Base-by-base conservation (phyloP, 1,140 invertebrate genomes). In the Trichonephila clavipes region DNA sequence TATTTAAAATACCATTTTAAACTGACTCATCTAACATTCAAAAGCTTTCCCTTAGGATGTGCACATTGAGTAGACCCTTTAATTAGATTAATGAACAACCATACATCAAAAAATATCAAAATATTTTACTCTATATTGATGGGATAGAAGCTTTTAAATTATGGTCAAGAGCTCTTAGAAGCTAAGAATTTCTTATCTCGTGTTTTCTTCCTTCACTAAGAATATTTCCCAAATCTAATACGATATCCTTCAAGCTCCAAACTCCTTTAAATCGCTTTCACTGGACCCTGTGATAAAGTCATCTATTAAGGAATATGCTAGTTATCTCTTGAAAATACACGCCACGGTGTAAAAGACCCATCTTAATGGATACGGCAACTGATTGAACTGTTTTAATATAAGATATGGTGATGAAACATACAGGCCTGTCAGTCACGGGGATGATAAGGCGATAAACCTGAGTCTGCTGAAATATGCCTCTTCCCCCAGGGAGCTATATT, bases 361-460 rank as follows among this genome's bases (percentile, higher is more conserved):
- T 62, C 28, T 64, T 87, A 87, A 87, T 87, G 61, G n/a, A 40
- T 64, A 59, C 10, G 12, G 58, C 58, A 61, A 64, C 58, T 87
- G 85, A 87, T 87, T 87, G 85, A 87, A 87, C 85, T 64, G 85
- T 87, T 87, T 87, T 87, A 87, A 87, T 87, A 87, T 62, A 59
- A 64, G 85, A 87, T 64, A 61, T 62, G 85, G 61, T 64, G 61
- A 87, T 87, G 85, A 64, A 58, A 64, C 85, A 34, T 87, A 64
- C n/a, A 64, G 28, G 40, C 58, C 85, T 87, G 58, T 87, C 58
- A 87, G 58, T 64, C 44, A 64, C 51, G 82, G n/a, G 40, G 10
- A 59, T 83, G 82, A 83, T 83, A 87, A 87, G 85, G 24, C 44
- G 85, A 87, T 87, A 87, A 87, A 61, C 28, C 59, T 51, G 85